phyloP scores from a whole-genome alignment of 2,113 vertebrate species.

The Stegostoma tigrinum region DNA sequence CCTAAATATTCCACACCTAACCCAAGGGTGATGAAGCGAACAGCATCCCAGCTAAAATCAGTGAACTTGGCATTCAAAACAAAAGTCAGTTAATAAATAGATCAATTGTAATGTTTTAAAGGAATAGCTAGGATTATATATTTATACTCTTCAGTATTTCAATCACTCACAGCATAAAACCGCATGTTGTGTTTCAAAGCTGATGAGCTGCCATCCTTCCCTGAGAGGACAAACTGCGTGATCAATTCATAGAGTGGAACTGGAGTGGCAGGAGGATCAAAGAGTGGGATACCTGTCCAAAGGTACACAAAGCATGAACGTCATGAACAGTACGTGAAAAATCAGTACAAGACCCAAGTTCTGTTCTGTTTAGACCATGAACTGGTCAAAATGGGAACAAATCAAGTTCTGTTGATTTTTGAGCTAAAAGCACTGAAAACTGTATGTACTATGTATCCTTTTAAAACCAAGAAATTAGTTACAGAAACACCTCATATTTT shows the following conservation, averaged over 20 bases:
- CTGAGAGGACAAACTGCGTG: slow-evolving; percentile 80
- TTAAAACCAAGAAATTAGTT: not conserved
- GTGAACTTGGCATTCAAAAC: not conserved
- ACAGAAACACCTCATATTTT: not conserved
- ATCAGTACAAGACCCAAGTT: not conserved
- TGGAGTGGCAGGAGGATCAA: slow-evolving; percentile 69
- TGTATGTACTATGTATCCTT: not conserved
- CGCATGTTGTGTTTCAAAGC: slow-evolving; percentile 74
- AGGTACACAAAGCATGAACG: not conserved
- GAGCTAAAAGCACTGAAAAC: not conserved
- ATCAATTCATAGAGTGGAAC: slow-evolving; percentile 83
- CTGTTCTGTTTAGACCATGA: not conserved
- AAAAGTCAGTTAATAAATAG: not conserved
- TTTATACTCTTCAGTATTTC: not conserved
- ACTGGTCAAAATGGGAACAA: not conserved
- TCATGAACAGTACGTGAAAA: not conserved
- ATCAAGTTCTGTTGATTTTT: not conserved
- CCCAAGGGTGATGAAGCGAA: not conserved
- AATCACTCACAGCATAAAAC: slow-evolving; percentile 81
- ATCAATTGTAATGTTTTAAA: not conserved
- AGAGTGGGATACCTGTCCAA: slow-evolving; percentile 75
- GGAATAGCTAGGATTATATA: not conserved
- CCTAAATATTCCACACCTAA: not conserved
- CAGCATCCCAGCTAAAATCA: not conserved
- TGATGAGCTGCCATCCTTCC: slow-evolving; percentile 56